Evolutionary conservation across 2,888 invertebrate genomes (phyloP), one percentile per base, ranked within the genome.

Genomic region (Palloptera scutellata): DNA sequence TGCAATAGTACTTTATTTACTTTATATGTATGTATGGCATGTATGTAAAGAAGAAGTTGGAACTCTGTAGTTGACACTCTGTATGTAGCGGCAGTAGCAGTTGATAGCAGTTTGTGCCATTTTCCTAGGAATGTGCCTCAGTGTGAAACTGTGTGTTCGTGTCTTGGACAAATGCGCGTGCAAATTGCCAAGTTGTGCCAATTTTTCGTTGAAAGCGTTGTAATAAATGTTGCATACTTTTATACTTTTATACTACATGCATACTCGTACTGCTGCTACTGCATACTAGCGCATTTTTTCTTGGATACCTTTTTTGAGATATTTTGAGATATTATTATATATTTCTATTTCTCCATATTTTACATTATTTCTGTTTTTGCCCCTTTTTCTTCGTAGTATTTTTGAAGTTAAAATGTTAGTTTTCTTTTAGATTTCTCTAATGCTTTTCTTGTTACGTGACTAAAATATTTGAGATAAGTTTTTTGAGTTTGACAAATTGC

Each of bases 131-230:
- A 13, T 48, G 30, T 30, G 30, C 1, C 48, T 13, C 48, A 13
- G 48, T 15, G 30, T 54, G 54, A 13, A 54, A 54, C 15, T 1
- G 54, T 54, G 19, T n/a, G 15, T 15, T 13, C 17, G 17, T 17
- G 43, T 41, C 51, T 63, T 55, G 61, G 15, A 48, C 48, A 68
- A 68, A 64, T 59, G 68, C 68, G 64, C 68, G 68, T 68, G 68
- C 64, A 68, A 68, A 64, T 68, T 68, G 68, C 64, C 68, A 68
- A 68, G 64, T 68, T 68, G 64, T 68, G 68, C 68, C 68, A 68
- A 64, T 68, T 68, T 68, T 41, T 20, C 12, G 30, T 51, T 45
- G 48, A 60, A 60, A 60, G 48, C 60, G 60, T 17, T 48, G 48
- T 43, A 60, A 60, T 60, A 60, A 60, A 60, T 60, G 60, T 48